These are phyloP conservation scores for Polypedilum pembai DNA, from an alignment of 1,140 invertebrate genomes.

Conservation along the genomic window DNA sequence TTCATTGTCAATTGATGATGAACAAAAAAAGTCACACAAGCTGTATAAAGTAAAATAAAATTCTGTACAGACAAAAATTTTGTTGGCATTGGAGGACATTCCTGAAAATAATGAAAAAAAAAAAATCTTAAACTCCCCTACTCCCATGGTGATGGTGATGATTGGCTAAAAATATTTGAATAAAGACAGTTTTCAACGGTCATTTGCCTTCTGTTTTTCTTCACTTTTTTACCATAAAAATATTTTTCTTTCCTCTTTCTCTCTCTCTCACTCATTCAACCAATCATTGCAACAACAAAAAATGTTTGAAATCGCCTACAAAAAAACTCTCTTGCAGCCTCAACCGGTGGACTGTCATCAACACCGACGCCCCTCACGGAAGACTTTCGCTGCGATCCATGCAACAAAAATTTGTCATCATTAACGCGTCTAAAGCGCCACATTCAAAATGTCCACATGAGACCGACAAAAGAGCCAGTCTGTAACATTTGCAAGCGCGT, in stretches of 20 bases:
- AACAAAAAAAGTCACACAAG: too few species aligned
- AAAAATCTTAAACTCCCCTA: neutral
- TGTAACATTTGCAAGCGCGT: constrained; percentile 83
- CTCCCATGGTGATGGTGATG: neutral
- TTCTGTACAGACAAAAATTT: too few species aligned
- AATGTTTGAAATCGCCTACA: neutral
- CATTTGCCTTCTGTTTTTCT: constrained; percentile 4
- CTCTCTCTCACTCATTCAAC: neutral
- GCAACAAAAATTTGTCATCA: constrained; percentile 79
- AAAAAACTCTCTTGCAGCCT: constrained; percentile 33
- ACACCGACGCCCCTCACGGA: constrained; percentile 42
- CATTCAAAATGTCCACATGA: constrained; percentile 80
- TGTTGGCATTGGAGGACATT: too few species aligned
- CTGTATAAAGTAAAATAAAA: too few species aligned
- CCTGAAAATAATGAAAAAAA: neutral
- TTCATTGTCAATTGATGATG: too few species aligned
- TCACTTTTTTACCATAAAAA: neutral
- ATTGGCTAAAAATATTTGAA: neutral
- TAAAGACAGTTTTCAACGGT: neutral
- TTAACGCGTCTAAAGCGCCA: constrained; percentile 74
- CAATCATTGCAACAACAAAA: neutral
- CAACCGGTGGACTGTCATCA: constrained; percentile 32
- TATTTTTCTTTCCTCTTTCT: neutral
- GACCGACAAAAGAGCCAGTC: constrained; percentile 73
- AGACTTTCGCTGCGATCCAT: constrained; percentile 77